Percentiles rank a stretch among this genome's conserved stretches.
Evolutionary conservation across 2,797 vertebrate species (phyloP).

Genomic region (Argyrosomus regius): DNA sequence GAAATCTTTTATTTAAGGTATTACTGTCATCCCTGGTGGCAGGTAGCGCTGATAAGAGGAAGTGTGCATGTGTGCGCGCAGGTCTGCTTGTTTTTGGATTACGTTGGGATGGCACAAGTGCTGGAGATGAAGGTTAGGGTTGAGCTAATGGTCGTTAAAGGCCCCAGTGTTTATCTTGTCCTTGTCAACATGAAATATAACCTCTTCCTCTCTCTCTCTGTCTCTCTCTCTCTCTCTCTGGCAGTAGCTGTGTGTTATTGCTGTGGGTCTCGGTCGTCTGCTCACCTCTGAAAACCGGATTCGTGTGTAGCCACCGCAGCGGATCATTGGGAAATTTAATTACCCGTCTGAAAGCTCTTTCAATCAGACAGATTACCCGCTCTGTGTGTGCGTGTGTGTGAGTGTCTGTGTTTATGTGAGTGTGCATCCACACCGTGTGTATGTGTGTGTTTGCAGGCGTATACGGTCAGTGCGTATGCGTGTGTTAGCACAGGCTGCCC

Average conservation of each 20-base stretch:
- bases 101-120: constrained; percentile 58
- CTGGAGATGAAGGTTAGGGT: constrained; percentile 74
- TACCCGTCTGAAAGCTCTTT: constrained; percentile 87
- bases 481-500: constrained; percentile 64
- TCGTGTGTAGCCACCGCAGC: constrained; percentile 76
- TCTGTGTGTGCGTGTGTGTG: constrained; percentile 51
- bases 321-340: constrained; percentile 88
- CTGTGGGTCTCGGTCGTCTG: constrained; percentile 71
- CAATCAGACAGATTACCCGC: constrained; percentile 84
- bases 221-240: constrained; percentile 37
- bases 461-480: constrained; percentile 48
- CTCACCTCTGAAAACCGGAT: constrained; percentile 78
- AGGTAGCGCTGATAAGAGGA: constrained; percentile 33
- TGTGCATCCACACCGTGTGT: constrained; percentile 35
- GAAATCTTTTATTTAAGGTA: constrained; percentile 53
- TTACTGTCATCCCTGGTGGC: constrained; percentile 41
- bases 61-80: constrained; percentile 1
- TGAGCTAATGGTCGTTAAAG: constrained; percentile 79
- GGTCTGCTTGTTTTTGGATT: constrained; percentile 58
- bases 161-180: constrained; percentile 80
- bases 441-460: constrained; percentile 39
- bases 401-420: constrained; percentile 53
- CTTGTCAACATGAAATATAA: constrained; percentile 82
- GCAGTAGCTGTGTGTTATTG: constrained; percentile 70
- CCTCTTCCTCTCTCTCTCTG: constrained; percentile 29